Evolutionary conservation across 2,888 invertebrate genomes (phyloP), one percentile per base, ranked within the genome.

Genomic region (Agapetus fuscipes): DNA sequence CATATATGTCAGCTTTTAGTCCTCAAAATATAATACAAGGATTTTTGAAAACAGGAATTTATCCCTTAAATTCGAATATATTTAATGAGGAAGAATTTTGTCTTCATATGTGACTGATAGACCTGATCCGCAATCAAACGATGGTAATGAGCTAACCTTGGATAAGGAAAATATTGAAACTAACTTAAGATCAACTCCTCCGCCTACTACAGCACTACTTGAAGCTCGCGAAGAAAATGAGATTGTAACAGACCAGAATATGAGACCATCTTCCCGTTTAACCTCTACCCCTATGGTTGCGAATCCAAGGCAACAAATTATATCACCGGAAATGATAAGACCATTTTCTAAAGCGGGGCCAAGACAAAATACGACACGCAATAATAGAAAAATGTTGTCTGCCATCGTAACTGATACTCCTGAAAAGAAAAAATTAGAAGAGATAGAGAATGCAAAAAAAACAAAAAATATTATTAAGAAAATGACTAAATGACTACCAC

Each of bases 1-100:
- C 40, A 44, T 37, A 46, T 46, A 29, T 47, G 27, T 17, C 34
- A 37, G 45, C 48, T 37, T 46, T 50, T 34, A 45, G 41, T 33
- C 47, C 38, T 31, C 42, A 46, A 11, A 48, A 50, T 46, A 39
- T 44, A 28, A n/a, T n/a, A n/a, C n/a, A n/a, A n/a, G n/a, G n/a
- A n/a, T n/a, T n/a, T n/a, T n/a, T n/a, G n/a, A n/a, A n/a, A n/a
- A n/a, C n/a, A n/a, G n/a, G n/a, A n/a, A n/a, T n/a, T n/a, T n/a
- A n/a, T n/a, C n/a, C n/a, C n/a, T n/a, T n/a, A n/a, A n/a, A n/a
- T n/a, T n/a, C n/a, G n/a, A n/a, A n/a, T n/a, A n/a, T n/a, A n/a
- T n/a, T n/a, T n/a, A n/a, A n/a, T n/a, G n/a, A n/a, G n/a, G n/a
- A n/a, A n/a, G n/a, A n/a, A n/a, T n/a, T n/a, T n/a, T n/a, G n/a